phyloP scores from a whole-genome alignment of 2,797 vertebrate genomes.

The Rhinophrynus dorsalis region DNA sequence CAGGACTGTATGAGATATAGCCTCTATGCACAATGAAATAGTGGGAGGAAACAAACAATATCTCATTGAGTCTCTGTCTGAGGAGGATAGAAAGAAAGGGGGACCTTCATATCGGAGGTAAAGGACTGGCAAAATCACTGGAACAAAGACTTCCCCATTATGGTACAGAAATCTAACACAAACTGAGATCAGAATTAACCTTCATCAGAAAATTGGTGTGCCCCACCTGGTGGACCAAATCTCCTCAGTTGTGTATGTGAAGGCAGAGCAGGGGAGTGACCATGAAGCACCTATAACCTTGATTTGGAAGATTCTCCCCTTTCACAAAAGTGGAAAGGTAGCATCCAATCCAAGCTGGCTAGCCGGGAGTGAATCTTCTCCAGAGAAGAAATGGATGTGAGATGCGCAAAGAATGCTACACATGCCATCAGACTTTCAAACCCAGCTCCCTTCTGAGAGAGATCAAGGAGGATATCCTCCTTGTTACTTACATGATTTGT shows the following conservation, averaged over 20 bases:
- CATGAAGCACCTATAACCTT: background rate
- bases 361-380: background rate
- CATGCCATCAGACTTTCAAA: background rate
- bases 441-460: too few species aligned
- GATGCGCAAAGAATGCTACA: background rate
- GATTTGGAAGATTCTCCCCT: too few species aligned
- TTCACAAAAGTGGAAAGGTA: background rate
- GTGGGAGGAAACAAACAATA: too few species aligned
- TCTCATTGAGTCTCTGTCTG: too few species aligned
- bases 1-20: too few species aligned
- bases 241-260: background rate
- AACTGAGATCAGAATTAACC: background rate
- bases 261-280: background rate
- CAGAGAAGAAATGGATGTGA: background rate
- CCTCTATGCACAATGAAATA: too few species aligned
- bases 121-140: too few species aligned
- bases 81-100: too few species aligned
- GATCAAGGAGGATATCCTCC: background rate
- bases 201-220: background rate
- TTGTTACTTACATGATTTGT: background rate
- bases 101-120: too few species aligned
- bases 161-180: too few species aligned
- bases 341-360: background rate
- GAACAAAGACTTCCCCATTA: too few species aligned
- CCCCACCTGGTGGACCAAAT: background rate